A percentile compares a stretch with the other conserved stretches of the same genome.
Evolutionary conservation across 2,888 invertebrate species (phyloP).

Genomic region (Meliscaeva auricollis): DNA sequence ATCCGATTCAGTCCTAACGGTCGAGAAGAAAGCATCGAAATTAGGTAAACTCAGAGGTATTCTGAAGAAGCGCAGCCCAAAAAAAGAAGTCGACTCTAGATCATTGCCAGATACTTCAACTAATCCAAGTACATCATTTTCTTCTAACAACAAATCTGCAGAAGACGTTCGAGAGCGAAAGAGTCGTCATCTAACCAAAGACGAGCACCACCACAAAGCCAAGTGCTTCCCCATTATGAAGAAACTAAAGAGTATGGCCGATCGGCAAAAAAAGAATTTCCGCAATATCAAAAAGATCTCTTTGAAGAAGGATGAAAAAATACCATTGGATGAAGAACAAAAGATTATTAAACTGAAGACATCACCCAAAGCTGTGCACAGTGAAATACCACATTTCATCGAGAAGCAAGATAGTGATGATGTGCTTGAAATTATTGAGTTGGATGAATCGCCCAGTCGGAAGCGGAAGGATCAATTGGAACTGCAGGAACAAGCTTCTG

Average conservation of each 20-base stretch:
- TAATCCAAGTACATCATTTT: constrained; percentile 78
- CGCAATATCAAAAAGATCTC: constrained; percentile 81
- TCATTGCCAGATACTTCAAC: constrained; percentile 81
- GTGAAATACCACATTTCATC: constrained; percentile 84
- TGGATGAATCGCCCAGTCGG: constrained; percentile 84
- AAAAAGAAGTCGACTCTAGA: constrained; percentile 81
- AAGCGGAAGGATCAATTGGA: constrained; percentile 79
- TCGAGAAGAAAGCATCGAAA: constrained; percentile 80
- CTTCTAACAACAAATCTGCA: constrained; percentile 80
- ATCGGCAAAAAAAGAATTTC: constrained; percentile 86
- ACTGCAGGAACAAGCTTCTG: constrained; percentile 70
- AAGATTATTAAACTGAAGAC: constrained; percentile 87
- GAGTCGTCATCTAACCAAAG: constrained; percentile 85
- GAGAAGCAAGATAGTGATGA: constrained; percentile 84
- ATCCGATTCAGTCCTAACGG: constrained; percentile 82
- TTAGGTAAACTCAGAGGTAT: constrained; percentile 84
- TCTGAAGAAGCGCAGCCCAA: constrained; percentile 84
- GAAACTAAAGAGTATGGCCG: constrained; percentile 87
- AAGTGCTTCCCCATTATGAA: constrained; percentile 87
- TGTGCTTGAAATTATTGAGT: constrained; percentile 82
- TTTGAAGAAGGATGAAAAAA: constrained; percentile 84
- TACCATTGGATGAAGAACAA: constrained; percentile 84
- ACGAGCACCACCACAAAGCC: constrained; percentile 80
- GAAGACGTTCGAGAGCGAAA: constrained; percentile 76
- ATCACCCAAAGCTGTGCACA: constrained; percentile 87